These are phyloP conservation scores for Saccostrea glomerata DNA, from an alignment of 1,140 invertebrate genomes.

Conservation along the genomic window DNA sequence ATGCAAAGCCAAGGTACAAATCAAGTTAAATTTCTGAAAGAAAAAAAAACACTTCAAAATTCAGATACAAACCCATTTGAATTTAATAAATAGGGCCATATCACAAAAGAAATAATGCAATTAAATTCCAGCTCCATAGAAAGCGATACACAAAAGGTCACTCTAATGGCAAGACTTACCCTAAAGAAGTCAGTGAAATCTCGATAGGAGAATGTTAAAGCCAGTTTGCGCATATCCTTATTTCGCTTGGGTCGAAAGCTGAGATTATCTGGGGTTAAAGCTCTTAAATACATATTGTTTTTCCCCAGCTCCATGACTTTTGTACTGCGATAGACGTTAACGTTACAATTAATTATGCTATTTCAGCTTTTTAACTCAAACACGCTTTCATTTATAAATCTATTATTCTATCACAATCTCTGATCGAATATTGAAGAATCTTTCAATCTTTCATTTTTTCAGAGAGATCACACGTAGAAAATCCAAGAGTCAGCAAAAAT, in stretches of 20 bases:
- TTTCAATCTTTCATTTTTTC: no score
- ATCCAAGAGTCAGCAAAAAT: no score
- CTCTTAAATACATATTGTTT: slow-evolving; percentile 50
- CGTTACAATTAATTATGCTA: not conserved
- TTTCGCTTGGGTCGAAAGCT: slow-evolving; percentile 50
- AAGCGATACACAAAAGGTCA: not conserved
- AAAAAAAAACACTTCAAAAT: not conserved
- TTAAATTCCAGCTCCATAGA: not conserved
- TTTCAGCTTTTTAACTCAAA: not conserved
- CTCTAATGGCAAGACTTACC: slow-evolving; percentile 48
- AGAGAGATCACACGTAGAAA: no score
- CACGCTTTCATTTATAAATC: not conserved
- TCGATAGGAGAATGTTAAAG: slow-evolving; percentile 56
- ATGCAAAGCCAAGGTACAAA: no score
- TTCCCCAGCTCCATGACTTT: slow-evolving; percentile 44
- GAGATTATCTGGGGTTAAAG: slow-evolving; percentile 51
- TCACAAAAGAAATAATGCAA: slow-evolving; percentile 15
- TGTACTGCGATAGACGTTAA: not conserved
- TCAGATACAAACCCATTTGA: slow-evolving; percentile 30
- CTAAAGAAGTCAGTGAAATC: slow-evolving; percentile 59
- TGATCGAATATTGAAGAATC: not conserved
- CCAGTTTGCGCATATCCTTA: slow-evolving; percentile 53
- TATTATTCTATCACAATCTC: not conserved
- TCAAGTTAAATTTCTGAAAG: no score
- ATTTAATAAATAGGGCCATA: not conserved